Evolutionary conservation across 2,113 vertebrate species (phyloP).

Genomic region (Tinamus guttatus): DNA sequence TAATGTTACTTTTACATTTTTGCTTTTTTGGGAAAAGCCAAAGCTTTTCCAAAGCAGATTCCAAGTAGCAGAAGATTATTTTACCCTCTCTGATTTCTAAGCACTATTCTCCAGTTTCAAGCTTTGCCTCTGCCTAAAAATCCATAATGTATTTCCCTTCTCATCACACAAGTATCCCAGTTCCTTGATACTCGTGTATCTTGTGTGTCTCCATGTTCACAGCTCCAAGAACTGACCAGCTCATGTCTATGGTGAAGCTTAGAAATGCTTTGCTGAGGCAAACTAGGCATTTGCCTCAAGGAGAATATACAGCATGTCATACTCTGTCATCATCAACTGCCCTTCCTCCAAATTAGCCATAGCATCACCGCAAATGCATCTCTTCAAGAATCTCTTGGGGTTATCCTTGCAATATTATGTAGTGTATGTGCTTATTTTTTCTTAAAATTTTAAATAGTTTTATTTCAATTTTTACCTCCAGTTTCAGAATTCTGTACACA

Average conservation of each 20-base stretch:
- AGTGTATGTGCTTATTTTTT: fast-evolving
- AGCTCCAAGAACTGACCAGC: not conserved
- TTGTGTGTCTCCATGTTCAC: not conserved
- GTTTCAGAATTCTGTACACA: not conserved
- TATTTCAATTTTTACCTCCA: not conserved
- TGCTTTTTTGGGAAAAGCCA: not conserved
- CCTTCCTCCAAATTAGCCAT: not conserved
- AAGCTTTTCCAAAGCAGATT: not conserved
- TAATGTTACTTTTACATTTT: slow-evolving; percentile 1
- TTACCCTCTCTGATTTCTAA: not conserved
- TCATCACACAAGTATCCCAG: not conserved
- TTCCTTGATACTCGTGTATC: not conserved
- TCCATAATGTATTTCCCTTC: not conserved
- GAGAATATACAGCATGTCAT: not conserved
- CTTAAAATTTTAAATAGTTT: not conserved
- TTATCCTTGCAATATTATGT: not conserved
- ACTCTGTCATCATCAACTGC: not conserved
- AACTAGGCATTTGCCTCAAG: not conserved
- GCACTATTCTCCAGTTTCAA: not conserved
- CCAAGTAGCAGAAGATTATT: not conserved
- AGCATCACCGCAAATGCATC: not conserved
- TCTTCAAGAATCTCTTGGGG: not conserved
- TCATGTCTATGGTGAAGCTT: not conserved
- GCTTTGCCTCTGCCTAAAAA: not conserved
- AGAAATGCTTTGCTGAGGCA: not conserved